These are phyloP conservation scores for Sympetrum striolatum DNA, from an alignment of 2,888 invertebrate genomes.

Conservation along the genomic window DNA sequence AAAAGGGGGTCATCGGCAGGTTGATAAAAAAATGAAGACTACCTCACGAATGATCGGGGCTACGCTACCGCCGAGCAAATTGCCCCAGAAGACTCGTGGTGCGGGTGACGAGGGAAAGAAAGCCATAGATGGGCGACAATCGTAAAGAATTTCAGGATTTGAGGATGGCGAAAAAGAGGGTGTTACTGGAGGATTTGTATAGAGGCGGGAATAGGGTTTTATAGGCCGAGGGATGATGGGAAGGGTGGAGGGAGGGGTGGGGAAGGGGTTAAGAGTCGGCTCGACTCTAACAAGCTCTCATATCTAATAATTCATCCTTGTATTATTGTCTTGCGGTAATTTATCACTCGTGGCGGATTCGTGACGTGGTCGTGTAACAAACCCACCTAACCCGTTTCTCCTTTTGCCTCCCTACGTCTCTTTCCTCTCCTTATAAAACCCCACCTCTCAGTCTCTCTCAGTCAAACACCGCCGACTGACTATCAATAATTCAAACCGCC, in stretches of 20 bases:
- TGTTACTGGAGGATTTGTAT: background rate
- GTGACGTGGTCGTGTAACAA: slow-evolving; percentile 37
- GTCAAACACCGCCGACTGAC: slow-evolving; percentile 40
- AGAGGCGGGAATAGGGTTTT: background rate
- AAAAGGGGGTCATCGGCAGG: background rate
- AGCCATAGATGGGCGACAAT: background rate
- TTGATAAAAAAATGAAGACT: background rate
- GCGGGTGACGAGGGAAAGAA: background rate
- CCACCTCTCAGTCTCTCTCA: slow-evolving; percentile 6
- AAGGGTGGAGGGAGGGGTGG: background rate
- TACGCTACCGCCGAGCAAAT: background rate
- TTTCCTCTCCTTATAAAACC: background rate
- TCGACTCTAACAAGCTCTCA: slow-evolving; percentile 44
- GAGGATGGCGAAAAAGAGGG: background rate
- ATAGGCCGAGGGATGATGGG: background rate
- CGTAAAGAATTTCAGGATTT: background rate
- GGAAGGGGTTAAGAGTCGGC: slow-evolving; percentile 9
- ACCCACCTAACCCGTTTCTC: slow-evolving; percentile 41
- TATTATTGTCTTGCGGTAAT: slow-evolving; percentile 41
- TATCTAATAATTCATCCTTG: slow-evolving; percentile 44
- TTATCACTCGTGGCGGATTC: slow-evolving; percentile 42
- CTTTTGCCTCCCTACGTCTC: background rate
- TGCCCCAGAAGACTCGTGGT: background rate
- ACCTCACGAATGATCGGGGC: background rate
- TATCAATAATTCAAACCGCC: slow-evolving; percentile 44